phyloP scores from a whole-genome alignment of 2,888 invertebrate genomes.

The Agrypnus murinus region DNA sequence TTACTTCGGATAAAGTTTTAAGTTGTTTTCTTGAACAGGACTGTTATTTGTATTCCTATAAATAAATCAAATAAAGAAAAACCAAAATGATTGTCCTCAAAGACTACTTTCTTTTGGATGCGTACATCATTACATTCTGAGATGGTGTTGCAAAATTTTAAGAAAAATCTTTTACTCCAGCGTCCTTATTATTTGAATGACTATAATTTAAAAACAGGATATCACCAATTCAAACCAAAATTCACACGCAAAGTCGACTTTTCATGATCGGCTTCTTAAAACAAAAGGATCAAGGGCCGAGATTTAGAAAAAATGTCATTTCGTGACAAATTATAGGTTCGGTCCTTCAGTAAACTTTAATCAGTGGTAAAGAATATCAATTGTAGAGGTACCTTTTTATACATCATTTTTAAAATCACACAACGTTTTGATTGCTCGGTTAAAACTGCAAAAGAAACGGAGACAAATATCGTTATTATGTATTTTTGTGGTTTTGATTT shows the following conservation, averaged over 20 bases:
- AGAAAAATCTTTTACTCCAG: slow-evolving; percentile 37
- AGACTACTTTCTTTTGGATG: no score
- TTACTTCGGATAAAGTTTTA: no score
- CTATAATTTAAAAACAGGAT: slow-evolving; percentile 55
- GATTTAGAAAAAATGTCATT: slow-evolving; percentile 50
- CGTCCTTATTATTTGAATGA: slow-evolving; percentile 36
- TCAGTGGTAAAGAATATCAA: slow-evolving; percentile 49
- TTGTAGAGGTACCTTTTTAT: slow-evolving; percentile 42
- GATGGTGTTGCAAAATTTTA: slow-evolving; percentile 16
- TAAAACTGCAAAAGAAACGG: slow-evolving; percentile 41
- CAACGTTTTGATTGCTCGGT: slow-evolving; percentile 43
- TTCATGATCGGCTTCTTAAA: slow-evolving; percentile 53
- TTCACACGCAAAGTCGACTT: slow-evolving; percentile 54
- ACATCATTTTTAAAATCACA: slow-evolving; percentile 45
- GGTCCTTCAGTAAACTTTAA: slow-evolving; percentile 46
- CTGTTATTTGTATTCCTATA: no score
- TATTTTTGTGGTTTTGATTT: slow-evolving; percentile 48
- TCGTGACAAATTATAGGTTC: slow-evolving; percentile 49
- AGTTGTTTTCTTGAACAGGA: no score
- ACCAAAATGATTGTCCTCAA: no score
- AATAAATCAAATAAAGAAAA: no score
- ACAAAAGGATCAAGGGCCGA: slow-evolving; percentile 53
- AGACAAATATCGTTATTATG: slow-evolving; percentile 41
- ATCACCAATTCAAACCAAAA: slow-evolving; percentile 54
- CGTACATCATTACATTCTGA: no score